These are phyloP conservation scores for Triplophysa tibetana DNA, from an alignment of 2,113 vertebrate species.

Conservation along the genomic window DNA sequence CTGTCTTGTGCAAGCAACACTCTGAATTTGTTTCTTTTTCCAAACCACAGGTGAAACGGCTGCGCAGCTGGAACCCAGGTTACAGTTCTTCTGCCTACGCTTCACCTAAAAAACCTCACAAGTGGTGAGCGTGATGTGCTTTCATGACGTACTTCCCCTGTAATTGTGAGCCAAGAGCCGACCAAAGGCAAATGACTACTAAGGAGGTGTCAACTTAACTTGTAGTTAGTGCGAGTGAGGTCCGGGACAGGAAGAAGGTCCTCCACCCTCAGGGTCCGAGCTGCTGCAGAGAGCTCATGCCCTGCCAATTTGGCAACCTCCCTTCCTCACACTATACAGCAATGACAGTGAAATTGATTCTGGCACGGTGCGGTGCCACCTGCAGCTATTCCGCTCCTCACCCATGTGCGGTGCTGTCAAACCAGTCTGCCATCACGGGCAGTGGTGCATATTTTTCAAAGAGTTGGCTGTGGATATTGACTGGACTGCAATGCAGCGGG, in stretches of 20 bases:
- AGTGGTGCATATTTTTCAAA: neutral
- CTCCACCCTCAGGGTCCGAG: neutral
- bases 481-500: neutral
- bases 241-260: neutral
- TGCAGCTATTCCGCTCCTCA: conserved; percentile 27
- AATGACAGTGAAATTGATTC: conserved; percentile 34
- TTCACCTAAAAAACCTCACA: neutral
- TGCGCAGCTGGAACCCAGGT: neutral
- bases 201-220: neutral
- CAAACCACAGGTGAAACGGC: conserved; percentile 23
- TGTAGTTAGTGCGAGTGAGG: neutral
- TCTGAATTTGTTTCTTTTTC: conserved; percentile 34
- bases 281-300: conserved; percentile 19
- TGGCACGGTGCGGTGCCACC: conserved; percentile 33
- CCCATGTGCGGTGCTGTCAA: conserved; percentile 26
- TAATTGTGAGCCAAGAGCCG: neutral
- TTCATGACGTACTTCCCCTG: conserved; percentile 24
- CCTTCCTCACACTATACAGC: conserved; percentile 10
- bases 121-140: conserved; percentile 16
- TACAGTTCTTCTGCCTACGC: conserved; percentile 11
- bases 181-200: conserved; percentile 5
- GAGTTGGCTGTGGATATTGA: conserved; percentile 19
- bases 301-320: conserved; percentile 47
- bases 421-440: conserved; percentile 3
- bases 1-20: conserved; percentile 2